Base-by-base conservation (phyloP, 2,888 invertebrate species). In the Agrypnus murinus region DNA sequence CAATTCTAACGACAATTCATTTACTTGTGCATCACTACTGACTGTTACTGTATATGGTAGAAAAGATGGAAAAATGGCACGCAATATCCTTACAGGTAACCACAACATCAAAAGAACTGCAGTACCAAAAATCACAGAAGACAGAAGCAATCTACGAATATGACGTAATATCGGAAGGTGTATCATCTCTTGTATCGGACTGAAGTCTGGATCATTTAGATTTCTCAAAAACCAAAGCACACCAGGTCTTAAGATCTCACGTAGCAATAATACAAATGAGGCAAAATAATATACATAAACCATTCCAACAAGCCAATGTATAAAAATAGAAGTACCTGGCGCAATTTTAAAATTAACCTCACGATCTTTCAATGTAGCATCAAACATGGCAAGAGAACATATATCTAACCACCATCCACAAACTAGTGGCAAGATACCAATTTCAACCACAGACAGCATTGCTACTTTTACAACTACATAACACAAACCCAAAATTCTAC, bases 371-470 rank as follows among this genome's bases (percentile, higher is more conserved):
- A 97, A 88, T 0, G 94, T 94, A 1, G 96, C 95, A 82, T 96
- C 96, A 78, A 96, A 95, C 90, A 97, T 91, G 0, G 95, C 92
- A 77, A 99, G 86, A 0, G 99, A 98, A 83, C 99, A 99, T 67
- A 99, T 94, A 83, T 99, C 99, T 70, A 99, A 87, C 99, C 99
- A 99, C 97, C 98, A 99, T 7, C 99, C 99, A 81, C 98, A 99
- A 14, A 99, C 93, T 4, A 99, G 87, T 0, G 99, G 99, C 78
- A 99, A 91, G 0, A 99, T 94, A 2, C 99, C 98, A 72, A 99
- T 97, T 88, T 99, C 99, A 25, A 98, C 94, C 38, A 99, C 97
- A 3, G 98, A 96, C 25, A 99, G 88, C 72, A 99, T 87, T 0
- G 98, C 98, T 4, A 99, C 98, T 85, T 95, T 91, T 0, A 95